Percentiles rank a stretch among this genome's conserved stretches.
phyloP scores from a whole-genome alignment of 2,888 invertebrate genomes.

The Watsonalla cultraria region DNA sequence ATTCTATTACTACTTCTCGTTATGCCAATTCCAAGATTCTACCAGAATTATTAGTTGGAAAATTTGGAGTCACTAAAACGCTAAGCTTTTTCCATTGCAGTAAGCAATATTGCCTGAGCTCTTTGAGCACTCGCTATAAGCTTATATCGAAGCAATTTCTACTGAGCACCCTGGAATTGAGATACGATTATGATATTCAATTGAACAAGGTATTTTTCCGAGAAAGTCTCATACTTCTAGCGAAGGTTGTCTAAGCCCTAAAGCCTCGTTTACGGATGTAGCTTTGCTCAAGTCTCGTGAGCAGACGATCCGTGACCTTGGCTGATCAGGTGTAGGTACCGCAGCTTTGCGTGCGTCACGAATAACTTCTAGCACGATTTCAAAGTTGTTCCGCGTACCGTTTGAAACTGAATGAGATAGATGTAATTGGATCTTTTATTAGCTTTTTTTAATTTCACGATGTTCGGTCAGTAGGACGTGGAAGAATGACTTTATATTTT shows the following conservation, averaged over 20 bases:
- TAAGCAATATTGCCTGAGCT: no score
- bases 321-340: slow-evolving; percentile 17
- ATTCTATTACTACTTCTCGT: no score
- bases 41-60: no score
- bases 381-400: neutral
- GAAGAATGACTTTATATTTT: no score
- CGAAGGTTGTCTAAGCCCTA: slow-evolving; percentile 5
- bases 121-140: no score
- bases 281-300: slow-evolving; percentile 23
- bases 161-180: no score
- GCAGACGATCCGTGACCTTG: slow-evolving; percentile 39
- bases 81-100: no score
- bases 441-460: neutral
- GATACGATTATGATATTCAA: no score
- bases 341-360: slow-evolving; percentile 33
- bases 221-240: neutral
- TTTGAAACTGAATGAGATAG: neutral
- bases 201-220: neutral
- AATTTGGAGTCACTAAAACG: no score
- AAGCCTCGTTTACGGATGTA: slow-evolving; percentile 26
- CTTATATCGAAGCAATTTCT: no score
- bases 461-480: neutral
- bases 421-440: neutral
- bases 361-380: slow-evolving; percentile 28
- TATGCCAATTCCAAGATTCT: no score